Base-by-base conservation (phyloP, 2,888 invertebrate species). In the Tuta absoluta region DNA sequence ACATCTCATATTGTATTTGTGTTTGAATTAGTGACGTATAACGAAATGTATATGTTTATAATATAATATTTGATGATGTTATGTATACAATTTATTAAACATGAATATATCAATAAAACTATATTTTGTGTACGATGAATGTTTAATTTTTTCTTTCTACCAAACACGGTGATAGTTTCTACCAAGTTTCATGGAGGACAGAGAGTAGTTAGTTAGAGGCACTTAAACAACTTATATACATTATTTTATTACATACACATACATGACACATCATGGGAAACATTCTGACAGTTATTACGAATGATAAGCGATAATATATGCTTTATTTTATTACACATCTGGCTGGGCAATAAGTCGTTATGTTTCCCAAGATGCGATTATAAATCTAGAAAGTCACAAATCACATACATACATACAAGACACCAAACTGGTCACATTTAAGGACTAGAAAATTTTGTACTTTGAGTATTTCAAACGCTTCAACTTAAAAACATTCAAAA, bases 51-150 rank as follows among this genome's bases (percentile, higher is more conserved):
- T 91, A 91, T 91, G 91, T 91, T 91, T 91, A 87, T 91, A 90
- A 91, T 91, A 90, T 90, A 91, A 90, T 90, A 90, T 90, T 91
- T 90, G 90, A 91, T 89, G 90, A 91, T 90, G 90, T 91, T 91
- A 91, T 91, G 89, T 91, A 91, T 91, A 91, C 91, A 91, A 90
- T 91, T 91, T 91, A 91, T 91, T 91, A 91, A 91, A 91, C 90
- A 90, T 91, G 89, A 83, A 90, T 91, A 91, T 91, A 91, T 91
- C 91, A 92, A 92, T 92, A 92, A 92, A 92, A 92, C 91, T 92
- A 92, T 92, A 92, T 92, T 92, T 92, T 92, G 91, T 92, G 91
- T 92, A 92, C 80, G 82, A 86, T 77, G 74, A 85, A 86, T 81
- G 77, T 89, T 90, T 87, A 83, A 84, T 88, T 88, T 28, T 83